Evolutionary conservation across 2,888 invertebrate genomes (phyloP), one percentile per base, ranked within the genome.

Genomic region (Drosophila nigricruria): DNA sequence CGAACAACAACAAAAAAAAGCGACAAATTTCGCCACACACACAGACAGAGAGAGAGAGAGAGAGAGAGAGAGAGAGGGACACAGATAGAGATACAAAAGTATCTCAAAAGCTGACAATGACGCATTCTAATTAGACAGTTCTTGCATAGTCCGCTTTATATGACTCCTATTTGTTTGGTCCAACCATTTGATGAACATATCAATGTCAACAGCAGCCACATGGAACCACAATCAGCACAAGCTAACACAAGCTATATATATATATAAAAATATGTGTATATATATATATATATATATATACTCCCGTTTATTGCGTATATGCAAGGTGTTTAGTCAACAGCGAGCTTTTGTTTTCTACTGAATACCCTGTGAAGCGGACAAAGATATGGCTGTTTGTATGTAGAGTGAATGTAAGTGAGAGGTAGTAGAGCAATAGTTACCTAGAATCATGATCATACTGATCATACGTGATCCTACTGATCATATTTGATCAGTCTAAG

Each of bases 51-150:
- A 42, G 42, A 0, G 5, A 5, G 6, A 43, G 30, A 30, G 10
- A 6, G 43, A 61, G 52, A 38, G 23, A 34, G 25, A 25, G 12
- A 2, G n/a, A 27, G 20, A 49, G 27, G 18, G 18, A 53, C 16
- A 45, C n/a, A 36, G 32, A 14, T 32, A 43, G 25, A 60, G 61
- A 62, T 67, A 68, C 60, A 66, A 66, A 64, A 71, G 67, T 72
- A 65, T 72, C 63, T 76, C 34, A 45, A 50, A 16, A 36, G 40
- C 34, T 58, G 36, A 45, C 25, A 78, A 58, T 62, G 79, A 59
- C 70, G 58, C 61, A 80, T 71, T 80, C 77, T 80, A 77, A 77
- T 77, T 77, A 80, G 63, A 61, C 60, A 75, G 32, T 43, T 70
- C 61, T 64, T 50, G 57, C 32, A 50, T 23, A 14, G 50, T n/a